Percentiles rank a stretch among this genome's conserved stretches.
Evolutionary conservation across 2,888 invertebrate species (phyloP).

Genomic region (Pterobdella sp.): DNA sequence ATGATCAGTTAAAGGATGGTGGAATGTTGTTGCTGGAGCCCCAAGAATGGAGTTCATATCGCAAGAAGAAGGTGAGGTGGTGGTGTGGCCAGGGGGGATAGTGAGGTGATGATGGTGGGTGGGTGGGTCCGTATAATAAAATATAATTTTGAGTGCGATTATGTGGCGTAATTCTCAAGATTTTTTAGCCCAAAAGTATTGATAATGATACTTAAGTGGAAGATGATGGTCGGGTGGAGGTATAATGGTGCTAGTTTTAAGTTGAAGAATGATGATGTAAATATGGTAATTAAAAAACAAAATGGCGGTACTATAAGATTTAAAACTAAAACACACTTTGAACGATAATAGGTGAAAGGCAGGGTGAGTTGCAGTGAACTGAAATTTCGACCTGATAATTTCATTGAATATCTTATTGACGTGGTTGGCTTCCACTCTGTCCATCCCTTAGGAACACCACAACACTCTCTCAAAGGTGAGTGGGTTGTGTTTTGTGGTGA

Average conservation of each 20-base stretch:
- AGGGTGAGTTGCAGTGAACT: conserved; percentile 59
- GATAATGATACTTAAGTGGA: no score
- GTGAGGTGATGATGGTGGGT: not conserved
- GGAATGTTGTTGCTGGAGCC: conserved; percentile 87
- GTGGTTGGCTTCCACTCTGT: conserved; percentile 87
- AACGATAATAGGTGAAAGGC: conserved; percentile 55
- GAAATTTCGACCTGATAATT: conserved; percentile 75
- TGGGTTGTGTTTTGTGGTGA: no score
- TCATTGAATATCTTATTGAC: conserved; percentile 76
- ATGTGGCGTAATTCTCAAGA: conserved; percentile 1
- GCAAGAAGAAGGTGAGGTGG: conserved; percentile 57
- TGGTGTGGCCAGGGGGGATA: conserved; percentile 36
- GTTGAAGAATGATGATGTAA: not conserved
- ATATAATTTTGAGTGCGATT: not conserved
- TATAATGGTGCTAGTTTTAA: no score
- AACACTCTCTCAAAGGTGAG: conserved; percentile 72
- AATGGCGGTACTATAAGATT: not conserved
- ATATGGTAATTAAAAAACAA: not conserved
- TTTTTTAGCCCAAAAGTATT: no score
- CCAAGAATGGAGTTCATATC: conserved; percentile 87
- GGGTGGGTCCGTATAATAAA: conserved; percentile 19
- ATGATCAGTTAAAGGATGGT: conserved; percentile 78
- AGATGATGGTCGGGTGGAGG: no score
- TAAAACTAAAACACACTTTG: not conserved
- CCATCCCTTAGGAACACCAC: conserved; percentile 71